phyloP scores from a whole-genome alignment of 1,140 invertebrate species.

The Meloidogyne floridensis region DNA sequence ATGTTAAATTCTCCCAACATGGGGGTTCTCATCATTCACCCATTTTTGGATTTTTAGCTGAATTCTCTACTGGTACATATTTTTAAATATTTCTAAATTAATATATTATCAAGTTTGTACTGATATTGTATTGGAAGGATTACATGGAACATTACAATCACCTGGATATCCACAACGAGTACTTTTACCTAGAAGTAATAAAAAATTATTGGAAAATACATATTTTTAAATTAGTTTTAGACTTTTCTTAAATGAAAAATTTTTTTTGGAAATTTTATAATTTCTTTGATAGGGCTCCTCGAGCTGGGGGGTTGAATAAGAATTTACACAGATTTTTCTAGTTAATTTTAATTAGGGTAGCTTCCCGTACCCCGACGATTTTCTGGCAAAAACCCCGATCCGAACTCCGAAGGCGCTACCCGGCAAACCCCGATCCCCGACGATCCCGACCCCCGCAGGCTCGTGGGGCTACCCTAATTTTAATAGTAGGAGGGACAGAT shows the following conservation, averaged over 20 bases:
- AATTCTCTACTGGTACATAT: conserved; percentile 55
- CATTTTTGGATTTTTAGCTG: conserved; percentile 60
- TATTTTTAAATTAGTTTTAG: not conserved
- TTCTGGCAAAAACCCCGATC: no score
- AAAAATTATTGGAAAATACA: no score
- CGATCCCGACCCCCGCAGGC: no score
- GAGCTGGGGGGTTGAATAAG: no score
- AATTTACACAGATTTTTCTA: no score
- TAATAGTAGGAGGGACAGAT: no score
- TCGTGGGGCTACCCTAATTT: no score
- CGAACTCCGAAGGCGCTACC: no score
- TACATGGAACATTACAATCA: conserved; percentile 50
- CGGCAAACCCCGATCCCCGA: no score
- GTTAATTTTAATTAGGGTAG: no score
- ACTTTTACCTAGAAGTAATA: conserved; percentile 12
- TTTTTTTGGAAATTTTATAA: not conserved
- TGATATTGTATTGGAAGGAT: conserved; percentile 41
- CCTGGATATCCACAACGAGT: conserved; percentile 54
- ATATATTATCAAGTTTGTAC: conserved; percentile 46
- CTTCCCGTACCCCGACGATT: no score
- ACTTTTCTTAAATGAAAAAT: not conserved
- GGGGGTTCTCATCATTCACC: conserved; percentile 54
- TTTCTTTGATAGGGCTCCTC: no score
- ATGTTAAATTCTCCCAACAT: conserved; percentile 55
- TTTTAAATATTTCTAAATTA: conserved; percentile 8